Conservation (phyloP, 2,797 vertebrate species). For the Aeoliscus strigatus region DNA sequence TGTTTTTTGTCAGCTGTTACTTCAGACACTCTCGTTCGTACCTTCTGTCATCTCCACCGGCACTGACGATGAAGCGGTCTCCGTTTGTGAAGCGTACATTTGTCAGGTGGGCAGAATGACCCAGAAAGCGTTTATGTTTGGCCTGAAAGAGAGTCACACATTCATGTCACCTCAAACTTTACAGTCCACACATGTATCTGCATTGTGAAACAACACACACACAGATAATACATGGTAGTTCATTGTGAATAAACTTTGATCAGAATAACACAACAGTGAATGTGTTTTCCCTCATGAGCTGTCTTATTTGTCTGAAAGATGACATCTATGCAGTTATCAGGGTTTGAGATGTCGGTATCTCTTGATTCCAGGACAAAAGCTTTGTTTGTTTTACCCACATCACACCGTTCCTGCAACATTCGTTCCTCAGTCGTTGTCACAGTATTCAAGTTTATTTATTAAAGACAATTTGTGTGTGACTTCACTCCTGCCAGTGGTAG, state of each 20-base stretch:
- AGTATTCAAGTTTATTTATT: too few species aligned
- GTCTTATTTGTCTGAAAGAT: too few species aligned
- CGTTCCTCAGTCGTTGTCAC: neutral
- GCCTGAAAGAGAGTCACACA: constrained; percentile 76
- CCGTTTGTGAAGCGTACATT: constrained; percentile 92
- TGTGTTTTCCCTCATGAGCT: too few species aligned
- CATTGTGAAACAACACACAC: too few species aligned
- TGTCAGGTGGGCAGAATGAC: constrained; percentile 94
- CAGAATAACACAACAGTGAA: too few species aligned
- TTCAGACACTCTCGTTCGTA: constrained; percentile 32
- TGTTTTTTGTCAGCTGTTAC: neutral
- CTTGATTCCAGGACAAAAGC: neutral
- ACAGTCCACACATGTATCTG: too few species aligned
- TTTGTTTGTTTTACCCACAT: neutral
- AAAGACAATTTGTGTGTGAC: too few species aligned
- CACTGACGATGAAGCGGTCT: constrained; percentile 89
- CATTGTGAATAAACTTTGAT: too few species aligned
- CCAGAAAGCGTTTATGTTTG: constrained; percentile 97
- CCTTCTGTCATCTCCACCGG: constrained; percentile 97
- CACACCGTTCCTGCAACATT: neutral
- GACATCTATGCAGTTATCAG: too few species aligned
- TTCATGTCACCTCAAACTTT: constrained; percentile 1
- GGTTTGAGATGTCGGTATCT: too few species aligned
- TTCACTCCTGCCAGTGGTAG: too few species aligned
- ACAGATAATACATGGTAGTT: too few species aligned